Base-by-base conservation (phyloP, 2,888 invertebrate species). In the Tyria jacobaeae region DNA sequence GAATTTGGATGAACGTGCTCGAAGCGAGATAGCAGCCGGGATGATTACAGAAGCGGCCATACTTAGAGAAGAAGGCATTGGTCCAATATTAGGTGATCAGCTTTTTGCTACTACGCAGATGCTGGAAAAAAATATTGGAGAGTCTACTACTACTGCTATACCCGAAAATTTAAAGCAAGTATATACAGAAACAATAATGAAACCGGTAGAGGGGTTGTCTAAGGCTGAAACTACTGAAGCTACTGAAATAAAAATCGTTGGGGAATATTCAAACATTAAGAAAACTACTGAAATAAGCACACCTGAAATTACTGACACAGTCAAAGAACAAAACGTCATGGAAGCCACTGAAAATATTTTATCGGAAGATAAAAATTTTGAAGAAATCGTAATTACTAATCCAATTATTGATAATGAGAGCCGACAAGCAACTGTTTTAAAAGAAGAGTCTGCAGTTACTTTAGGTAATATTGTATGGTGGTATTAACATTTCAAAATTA, bases 31-130 rank as follows among this genome's bases (percentile, higher is more conserved):
- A 37, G 25, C 53, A 27, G 66, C 51, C 55, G 47, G 58, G 39
- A 39, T 65, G 51, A 58, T 35, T 49, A 35, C 59, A 50, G 68
- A 74, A 62, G 3, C 58, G 12, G 64, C 51, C 9, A 44, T 68
- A 49, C 35, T 68, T 9, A 71, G 74, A 57, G 65, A 76, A 60
- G 57, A 53, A 34, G 62, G 57, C 35, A 27, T 57, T 9, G 15
- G 60, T 4, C 25, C 57, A 17, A 21, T 31, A 17, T 17, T 54
- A 14, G 7, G 54, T 24, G 59, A 60, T n/a, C 60, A 66, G 6
- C 39, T 68, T 27, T 14, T 58, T 39, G 50, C 54, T 48, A 62
- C 60, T 41, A 60, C 71, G 10, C 62, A 65, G 47, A 57, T 62
- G 37, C 56, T 68, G 12, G 65, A 63, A 52, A 65, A 53, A 6